Base-by-base conservation (phyloP, 2,797 vertebrate species). In the Spondyliosoma cantharus region DNA sequence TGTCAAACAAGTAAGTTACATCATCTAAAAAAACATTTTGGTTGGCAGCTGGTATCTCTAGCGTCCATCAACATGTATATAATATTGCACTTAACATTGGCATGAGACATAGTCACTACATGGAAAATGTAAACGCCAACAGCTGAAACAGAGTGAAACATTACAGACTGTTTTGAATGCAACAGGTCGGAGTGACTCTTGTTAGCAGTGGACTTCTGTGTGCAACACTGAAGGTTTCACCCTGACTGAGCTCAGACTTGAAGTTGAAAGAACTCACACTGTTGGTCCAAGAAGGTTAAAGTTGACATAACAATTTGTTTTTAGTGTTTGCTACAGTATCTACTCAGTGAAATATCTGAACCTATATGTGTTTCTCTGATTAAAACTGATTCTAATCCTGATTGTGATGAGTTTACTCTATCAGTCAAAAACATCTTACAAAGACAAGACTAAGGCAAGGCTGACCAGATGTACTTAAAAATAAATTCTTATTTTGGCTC, bases 31-130 rank as follows among this genome's bases (percentile, higher is more conserved):
- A 81, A 89, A 88, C 68, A 80, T 82, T 92, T 92, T 93, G 93
- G 91, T 92, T 88, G 85, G 87, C 84, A 89, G 91, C 90, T 91
- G 80, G 71, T 69, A 43, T 81, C 73, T 60, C 59, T 52, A 74
- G 79, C n/a, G 2, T 88, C 88, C 75, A 73, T 85, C 81, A 88
- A 70, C 87, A 83, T 60, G 57, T 76, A 72, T 80, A 83, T 88
- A 87, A 85, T 92, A 93, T 94, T 93, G 92, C 90, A 93, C 92
- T 86, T 90, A 71, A 76, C 78, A 60, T 79, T 90, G 90, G 90
- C 88, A 84, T 74, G 43, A 83, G 58, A 82, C 69, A 20, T 25
- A 45, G 58, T 73, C 46, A 70, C 42, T 37, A 62, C 52, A 70
- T 50, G 58, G 82, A 86, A 24, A 80, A 56, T 45, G 88, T 90